phyloP scores from a whole-genome alignment of 2,113 vertebrate species.

The Neolamprologus longior region DNA sequence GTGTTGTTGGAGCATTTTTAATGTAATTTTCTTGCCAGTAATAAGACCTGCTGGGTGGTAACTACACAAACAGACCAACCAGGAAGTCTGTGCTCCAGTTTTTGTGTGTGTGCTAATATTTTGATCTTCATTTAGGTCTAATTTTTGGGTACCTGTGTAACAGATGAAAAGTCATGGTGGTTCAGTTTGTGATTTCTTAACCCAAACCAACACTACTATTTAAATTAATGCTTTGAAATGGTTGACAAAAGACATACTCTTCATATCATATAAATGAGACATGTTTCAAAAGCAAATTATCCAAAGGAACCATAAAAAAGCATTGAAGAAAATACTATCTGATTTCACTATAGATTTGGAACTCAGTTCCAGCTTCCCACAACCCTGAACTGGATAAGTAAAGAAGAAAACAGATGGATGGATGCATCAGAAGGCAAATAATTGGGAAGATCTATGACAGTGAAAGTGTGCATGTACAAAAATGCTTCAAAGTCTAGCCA shows the following conservation, averaged over 20 bases:
- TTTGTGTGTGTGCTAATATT: not conserved
- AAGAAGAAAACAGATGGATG: not conserved
- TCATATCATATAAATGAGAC: not conserved
- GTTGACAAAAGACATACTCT: not conserved
- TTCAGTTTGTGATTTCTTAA: not conserved
- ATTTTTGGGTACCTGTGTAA: not conserved
- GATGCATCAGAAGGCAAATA: not conserved
- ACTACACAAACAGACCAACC: not conserved
- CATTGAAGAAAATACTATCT: slow-evolving; percentile 16
- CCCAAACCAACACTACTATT: not conserved
- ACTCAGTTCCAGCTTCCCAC: not conserved
- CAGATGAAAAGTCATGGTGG: not conserved
- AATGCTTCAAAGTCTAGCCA: not conserved
- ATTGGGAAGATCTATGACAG: slow-evolving; percentile 6
- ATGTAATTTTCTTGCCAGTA: not conserved
- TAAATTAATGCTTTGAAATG: not conserved
- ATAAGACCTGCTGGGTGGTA: not conserved
- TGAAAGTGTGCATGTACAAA: not conserved
- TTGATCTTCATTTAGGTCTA: not conserved
- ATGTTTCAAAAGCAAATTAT: not conserved
- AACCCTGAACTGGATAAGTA: not conserved
- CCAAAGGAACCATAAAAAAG: slow-evolving; percentile 18
- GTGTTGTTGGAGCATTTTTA: not conserved
- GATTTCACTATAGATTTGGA: not conserved
- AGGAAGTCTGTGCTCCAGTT: not conserved